Percentiles rank a stretch among this genome's conserved stretches.
Evolutionary conservation across 2,888 invertebrate genomes (phyloP).

Genomic region (Lydus trimaculatus): DNA sequence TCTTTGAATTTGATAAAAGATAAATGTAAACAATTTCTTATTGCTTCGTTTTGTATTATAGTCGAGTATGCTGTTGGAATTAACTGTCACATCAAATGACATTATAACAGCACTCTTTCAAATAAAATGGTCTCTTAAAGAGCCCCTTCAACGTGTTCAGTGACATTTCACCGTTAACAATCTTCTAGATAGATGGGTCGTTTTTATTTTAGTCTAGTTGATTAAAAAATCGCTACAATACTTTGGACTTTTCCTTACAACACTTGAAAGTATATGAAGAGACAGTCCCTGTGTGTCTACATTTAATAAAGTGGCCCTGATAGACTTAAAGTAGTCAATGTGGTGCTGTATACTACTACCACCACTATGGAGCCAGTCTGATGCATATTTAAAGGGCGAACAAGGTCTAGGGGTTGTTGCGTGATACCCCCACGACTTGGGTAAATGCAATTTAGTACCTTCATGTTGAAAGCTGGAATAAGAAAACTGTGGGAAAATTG

Average conservation of each 20-base stretch:
- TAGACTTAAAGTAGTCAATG: conserved; percentile 20
- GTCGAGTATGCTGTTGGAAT: not conserved
- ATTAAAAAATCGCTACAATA: not conserved
- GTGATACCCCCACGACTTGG: conserved; percentile 36
- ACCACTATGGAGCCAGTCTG: conserved; percentile 26
- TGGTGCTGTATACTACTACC: conserved; percentile 11
- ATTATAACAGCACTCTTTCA: not conserved
- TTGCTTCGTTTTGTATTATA: no score
- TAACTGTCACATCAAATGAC: not conserved
- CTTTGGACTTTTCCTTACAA: not conserved
- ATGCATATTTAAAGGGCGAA: conserved; percentile 29
- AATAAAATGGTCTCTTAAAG: not conserved
- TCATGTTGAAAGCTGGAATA: conserved; percentile 33
- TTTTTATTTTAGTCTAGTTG: not conserved
- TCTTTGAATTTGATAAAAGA: no score
- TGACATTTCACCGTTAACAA: not conserved
- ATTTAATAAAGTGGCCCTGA: conserved; percentile 27
- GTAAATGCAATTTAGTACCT: conserved; percentile 44
- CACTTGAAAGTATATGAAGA: not conserved
- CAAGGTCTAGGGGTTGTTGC: conserved; percentile 37
- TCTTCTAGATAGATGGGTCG: not conserved
- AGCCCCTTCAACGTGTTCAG: not conserved
- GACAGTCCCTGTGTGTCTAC: not conserved
- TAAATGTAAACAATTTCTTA: no score
- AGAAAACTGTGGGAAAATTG: conserved; percentile 49